Percentiles rank a stretch among this genome's conserved stretches.
Conservation (phyloP, 2,113 vertebrate species). For the Triplophysa rosa region DNA sequence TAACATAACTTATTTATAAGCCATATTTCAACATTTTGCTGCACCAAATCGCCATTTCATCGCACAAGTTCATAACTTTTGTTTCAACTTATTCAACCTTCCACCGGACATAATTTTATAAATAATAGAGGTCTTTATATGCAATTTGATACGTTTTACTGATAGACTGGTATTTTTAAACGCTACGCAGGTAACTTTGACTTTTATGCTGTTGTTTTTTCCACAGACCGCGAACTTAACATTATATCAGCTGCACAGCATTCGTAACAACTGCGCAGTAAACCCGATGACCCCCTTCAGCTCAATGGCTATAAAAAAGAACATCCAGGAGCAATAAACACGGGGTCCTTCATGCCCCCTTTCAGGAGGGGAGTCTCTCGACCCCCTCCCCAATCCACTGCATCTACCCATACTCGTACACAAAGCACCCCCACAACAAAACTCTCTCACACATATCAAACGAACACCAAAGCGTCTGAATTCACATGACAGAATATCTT, state of each 20-base stretch:
- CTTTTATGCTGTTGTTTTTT: not conserved
- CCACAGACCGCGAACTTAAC: not conserved
- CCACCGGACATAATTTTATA: not conserved
- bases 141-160: too few species aligned
- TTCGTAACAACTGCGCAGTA: conserved; percentile 30
- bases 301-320: conserved; percentile 8
- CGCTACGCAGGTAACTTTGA: not conserved
- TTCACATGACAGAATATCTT: too few species aligned
- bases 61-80: too few species aligned
- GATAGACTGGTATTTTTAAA: too few species aligned
- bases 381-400: not conserved
- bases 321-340: conserved; percentile 1
- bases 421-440: not conserved
- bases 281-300: conserved; percentile 37
- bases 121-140: too few species aligned
- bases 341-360: not conserved
- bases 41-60: not conserved
- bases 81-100: not conserved
- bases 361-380: not conserved
- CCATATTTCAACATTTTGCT: not conserved
- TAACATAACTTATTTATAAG: not conserved
- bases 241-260: not conserved
- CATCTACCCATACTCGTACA: not conserved
- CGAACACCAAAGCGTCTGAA: not conserved
- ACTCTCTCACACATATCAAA: not conserved